These are phyloP conservation scores for Drosophila insularis DNA, from an alignment of 1,140 invertebrate species.

Conservation along the genomic window DNA sequence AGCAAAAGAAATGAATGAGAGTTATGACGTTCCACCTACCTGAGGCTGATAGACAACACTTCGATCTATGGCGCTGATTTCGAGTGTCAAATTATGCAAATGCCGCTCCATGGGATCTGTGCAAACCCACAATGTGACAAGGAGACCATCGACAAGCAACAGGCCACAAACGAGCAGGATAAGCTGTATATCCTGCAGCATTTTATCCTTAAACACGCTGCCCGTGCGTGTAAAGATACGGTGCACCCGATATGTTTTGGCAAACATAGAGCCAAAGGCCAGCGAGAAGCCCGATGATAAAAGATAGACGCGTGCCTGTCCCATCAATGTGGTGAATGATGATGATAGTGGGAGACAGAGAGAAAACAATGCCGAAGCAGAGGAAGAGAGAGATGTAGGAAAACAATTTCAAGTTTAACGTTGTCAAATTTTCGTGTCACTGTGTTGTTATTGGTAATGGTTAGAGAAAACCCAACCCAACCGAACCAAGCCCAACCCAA, in stretches of 20 bases:
- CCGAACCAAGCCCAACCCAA: constrained; percentile 26
- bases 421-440: constrained; percentile 66
- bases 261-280: constrained; percentile 95
- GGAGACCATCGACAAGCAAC: constrained; percentile 89
- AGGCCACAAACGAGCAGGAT: constrained; percentile 91
- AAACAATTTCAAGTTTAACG: constrained; percentile 74
- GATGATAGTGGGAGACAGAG: neutral
- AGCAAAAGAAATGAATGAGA: neutral
- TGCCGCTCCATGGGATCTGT: constrained; percentile 93
- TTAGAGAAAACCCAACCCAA: constrained; percentile 12
- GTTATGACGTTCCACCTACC: constrained; percentile 83
- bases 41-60: constrained; percentile 94
- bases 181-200: constrained; percentile 92
- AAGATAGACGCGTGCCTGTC: constrained; percentile 91
- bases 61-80: constrained; percentile 89
- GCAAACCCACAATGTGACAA: constrained; percentile 91
- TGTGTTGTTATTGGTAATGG: constrained; percentile 44
- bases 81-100: constrained; percentile 91
- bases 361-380: constrained; percentile 5
- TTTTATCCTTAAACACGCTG: constrained; percentile 86
- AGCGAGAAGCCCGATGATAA: constrained; percentile 94
- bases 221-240: constrained; percentile 90
- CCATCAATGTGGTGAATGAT: constrained; percentile 1
- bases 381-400: constrained; percentile 10
- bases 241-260: constrained; percentile 94